phyloP scores from a whole-genome alignment of 2,113 vertebrate genomes.

The Scytalopus superciliaris region DNA sequence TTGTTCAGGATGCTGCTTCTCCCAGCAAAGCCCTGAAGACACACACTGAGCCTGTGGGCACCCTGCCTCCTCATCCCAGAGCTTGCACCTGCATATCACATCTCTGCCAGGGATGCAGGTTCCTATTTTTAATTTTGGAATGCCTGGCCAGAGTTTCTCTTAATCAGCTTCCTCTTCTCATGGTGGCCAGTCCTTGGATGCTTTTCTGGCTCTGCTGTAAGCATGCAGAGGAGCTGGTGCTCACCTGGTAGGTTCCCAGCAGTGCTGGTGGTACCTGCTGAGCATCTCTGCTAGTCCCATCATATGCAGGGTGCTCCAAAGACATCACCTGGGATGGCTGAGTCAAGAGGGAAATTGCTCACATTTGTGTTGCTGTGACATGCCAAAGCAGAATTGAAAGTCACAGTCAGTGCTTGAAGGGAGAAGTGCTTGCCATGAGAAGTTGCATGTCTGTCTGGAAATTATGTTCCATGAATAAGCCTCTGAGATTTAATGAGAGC shows the following conservation, averaged over 20 bases:
- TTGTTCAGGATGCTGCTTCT: neutral
- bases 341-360: neutral
- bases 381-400: neutral
- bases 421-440: neutral
- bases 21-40: neutral
- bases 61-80: neutral
- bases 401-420: neutral
- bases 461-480: neutral
- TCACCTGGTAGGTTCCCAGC: neutral
- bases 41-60: neutral
- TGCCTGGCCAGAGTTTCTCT: neutral
- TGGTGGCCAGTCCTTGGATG: accelerated
- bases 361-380: neutral
- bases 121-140: neutral
- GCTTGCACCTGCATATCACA: neutral
- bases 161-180: neutral
- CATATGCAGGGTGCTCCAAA: neutral
- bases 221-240: neutral
- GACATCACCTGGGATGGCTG: neutral
- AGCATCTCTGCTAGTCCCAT: neutral
- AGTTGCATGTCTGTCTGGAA: neutral
- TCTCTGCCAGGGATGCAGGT: neutral
- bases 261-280: neutral
- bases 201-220: neutral
- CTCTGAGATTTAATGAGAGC: neutral